Evolutionary conservation across 2,888 invertebrate genomes (phyloP), one percentile per base, ranked within the genome.

Genomic region (Tipula confusa): DNA sequence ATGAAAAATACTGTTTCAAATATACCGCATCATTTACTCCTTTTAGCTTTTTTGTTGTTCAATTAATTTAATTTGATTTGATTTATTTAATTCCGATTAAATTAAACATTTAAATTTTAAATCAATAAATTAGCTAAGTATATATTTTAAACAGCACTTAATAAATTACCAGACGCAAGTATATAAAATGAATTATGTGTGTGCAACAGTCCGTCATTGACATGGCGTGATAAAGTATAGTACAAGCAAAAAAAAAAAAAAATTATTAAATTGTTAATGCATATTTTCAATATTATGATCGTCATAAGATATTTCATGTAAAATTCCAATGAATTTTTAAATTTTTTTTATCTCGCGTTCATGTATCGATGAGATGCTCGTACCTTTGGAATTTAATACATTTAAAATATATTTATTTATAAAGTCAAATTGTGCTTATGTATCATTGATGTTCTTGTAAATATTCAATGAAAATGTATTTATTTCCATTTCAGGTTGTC

Each of bases 401-500:
- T 24, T 64, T 43, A 3, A 15, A 15, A 43, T 6, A 15, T n/a
- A n/a, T n/a, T n/a, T n/a, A n/a, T 18, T 64, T 64, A 64, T 64
- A 24, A 64, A 64, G 11, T 64, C 24, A 64, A 24, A 64, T 2
- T 9, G 24, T 24, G 11, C 11, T 64, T 64, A 64, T n/a, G n/a
- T 24, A 64, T 64, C 64, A 64, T 9, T 64, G 64, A 64, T 64
- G 9, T 64, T 64, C 9, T 24, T 64, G 64, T 24, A 64, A 48
- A 64, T 64, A 64, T 64, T 64, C 64, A 64, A 64, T 64, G 24
- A 64, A 64, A 64, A 24, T 64, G n/a, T n/a, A n/a, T n/a, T 64
- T 64, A 11, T 64, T 1, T 24, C 24, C 7, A 18, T n/a, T n/a
- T 64, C 64, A 64, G n/a, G n/a, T 7, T 3, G 24, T 24, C 24